Evolutionary conservation across 2,113 vertebrate species (phyloP).

Genomic region (Macrotis lagotis): DNA sequence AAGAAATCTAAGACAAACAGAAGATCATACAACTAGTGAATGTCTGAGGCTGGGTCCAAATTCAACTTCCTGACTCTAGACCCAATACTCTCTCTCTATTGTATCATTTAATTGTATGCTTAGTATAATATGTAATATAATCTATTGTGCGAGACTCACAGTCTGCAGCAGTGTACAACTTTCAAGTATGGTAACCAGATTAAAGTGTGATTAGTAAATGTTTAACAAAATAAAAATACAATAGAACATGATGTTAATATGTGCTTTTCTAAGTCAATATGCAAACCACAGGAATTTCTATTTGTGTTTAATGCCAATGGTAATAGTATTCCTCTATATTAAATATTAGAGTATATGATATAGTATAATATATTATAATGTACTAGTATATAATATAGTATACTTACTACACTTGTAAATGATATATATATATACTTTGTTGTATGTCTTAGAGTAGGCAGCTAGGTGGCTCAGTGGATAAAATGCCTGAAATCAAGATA

Average conservation of each 20-base stretch:
- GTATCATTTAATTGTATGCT: not conserved
- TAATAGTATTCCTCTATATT: not conserved
- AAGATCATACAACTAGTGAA: too few species aligned
- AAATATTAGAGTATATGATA: not conserved
- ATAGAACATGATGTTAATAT: not conserved
- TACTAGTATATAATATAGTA: not conserved
- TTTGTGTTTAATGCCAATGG: not conserved
- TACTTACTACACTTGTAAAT: not conserved
- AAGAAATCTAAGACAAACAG: too few species aligned
- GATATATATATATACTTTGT: not conserved
- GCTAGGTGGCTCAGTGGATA: too few species aligned
- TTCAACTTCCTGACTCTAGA: too few species aligned
- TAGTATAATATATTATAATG: too few species aligned
- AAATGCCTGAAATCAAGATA: too few species aligned
- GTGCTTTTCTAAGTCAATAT: not conserved
- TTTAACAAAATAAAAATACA: not conserved
- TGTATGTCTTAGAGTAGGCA: too few species aligned
- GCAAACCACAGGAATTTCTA: not conserved
- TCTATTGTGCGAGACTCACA: not conserved
- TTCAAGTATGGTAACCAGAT: not conserved
- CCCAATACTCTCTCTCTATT: too few species aligned
- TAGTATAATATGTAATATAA: too few species aligned
- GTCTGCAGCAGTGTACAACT: not conserved
- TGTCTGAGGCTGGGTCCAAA: too few species aligned
- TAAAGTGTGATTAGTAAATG: not conserved